A percentile compares a stretch with the other conserved stretches of the same genome.
Evolutionary conservation across 2,113 vertebrate species (phyloP).

Genomic region (Ctenomys sociabilis): DNA sequence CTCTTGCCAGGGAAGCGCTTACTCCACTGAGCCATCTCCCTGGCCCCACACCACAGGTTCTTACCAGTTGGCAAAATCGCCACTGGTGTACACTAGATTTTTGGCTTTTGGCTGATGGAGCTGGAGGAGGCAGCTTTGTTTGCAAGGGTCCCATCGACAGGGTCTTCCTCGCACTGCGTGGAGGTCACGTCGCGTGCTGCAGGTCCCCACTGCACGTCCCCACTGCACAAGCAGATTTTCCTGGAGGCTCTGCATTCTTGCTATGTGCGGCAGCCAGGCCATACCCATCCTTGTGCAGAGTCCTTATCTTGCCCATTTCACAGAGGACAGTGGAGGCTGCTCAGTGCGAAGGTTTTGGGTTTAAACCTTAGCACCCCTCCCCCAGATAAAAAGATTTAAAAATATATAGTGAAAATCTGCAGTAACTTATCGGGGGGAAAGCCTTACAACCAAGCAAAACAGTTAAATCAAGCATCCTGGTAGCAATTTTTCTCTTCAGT

Average conservation of each 20-base stretch:
- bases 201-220: neutral
- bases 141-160: accelerated
- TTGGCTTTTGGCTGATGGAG: accelerated
- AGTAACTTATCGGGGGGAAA: neutral
- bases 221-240: neutral
- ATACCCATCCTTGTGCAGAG: neutral
- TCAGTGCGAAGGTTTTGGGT: neutral
- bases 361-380: neutral
- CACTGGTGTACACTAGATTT: no score
- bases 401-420: neutral
- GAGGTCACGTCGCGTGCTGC: neutral
- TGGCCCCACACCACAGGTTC: accelerated
- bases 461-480: neutral
- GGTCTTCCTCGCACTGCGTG: neutral
- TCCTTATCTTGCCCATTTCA: neutral
- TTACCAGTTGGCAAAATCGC: neutral
- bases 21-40: no score
- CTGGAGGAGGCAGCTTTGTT: neutral
- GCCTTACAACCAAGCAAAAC: neutral
- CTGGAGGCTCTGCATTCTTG: no score
- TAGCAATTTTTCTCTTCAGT: accelerated
- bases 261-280: accelerated
- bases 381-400: neutral
- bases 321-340: no score
- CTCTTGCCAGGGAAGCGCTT: no score